Percentiles rank a stretch among this genome's conserved stretches.
phyloP scores from a whole-genome alignment of 2,888 invertebrate species.

The Cheilosia impressa region DNA sequence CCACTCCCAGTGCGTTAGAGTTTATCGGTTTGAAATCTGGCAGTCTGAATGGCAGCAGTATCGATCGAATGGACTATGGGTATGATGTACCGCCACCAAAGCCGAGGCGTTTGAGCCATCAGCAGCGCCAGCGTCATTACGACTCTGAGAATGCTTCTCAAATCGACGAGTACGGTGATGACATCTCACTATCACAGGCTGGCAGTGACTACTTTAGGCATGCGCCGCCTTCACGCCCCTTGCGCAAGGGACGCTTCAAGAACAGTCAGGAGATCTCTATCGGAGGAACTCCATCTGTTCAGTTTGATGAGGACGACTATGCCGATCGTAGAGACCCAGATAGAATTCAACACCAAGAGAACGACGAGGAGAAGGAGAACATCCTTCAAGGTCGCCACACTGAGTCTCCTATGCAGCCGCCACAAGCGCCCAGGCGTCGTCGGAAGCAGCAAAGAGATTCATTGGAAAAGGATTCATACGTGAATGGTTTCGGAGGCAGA shows the following conservation, averaged over 20 bases:
- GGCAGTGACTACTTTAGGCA: conserved; percentile 81
- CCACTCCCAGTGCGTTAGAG: conserved; percentile 87
- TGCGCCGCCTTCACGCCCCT: conserved; percentile 84
- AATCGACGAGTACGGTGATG: conserved; percentile 81
- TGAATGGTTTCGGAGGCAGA: conserved; percentile 83
- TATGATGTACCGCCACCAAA: conserved; percentile 83
- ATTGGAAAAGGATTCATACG: conserved; percentile 82
- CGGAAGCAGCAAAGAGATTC: conserved; percentile 81
- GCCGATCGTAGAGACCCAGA: conserved; percentile 76
- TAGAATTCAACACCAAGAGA: conserved; percentile 58
- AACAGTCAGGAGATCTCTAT: conserved; percentile 83
- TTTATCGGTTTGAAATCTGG: conserved; percentile 85
- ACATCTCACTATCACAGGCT: conserved; percentile 82
- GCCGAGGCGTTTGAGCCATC: conserved; percentile 79
- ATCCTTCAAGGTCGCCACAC: conserved; percentile 74
- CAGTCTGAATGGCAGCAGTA: conserved; percentile 69
- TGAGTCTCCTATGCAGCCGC: conserved; percentile 78
- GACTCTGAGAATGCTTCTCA: conserved; percentile 80
- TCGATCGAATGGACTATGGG: conserved; percentile 78
- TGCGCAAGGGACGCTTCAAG: conserved; percentile 84
- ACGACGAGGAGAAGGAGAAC: conserved; percentile 76
- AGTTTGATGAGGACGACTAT: conserved; percentile 83
- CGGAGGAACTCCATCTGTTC: conserved; percentile 79
- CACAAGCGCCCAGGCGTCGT: conserved; percentile 82
- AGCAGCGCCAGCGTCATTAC: conserved; percentile 79